phyloP scores from a whole-genome alignment of 2,797 vertebrate species.

The Thaleichthys pacificus region DNA sequence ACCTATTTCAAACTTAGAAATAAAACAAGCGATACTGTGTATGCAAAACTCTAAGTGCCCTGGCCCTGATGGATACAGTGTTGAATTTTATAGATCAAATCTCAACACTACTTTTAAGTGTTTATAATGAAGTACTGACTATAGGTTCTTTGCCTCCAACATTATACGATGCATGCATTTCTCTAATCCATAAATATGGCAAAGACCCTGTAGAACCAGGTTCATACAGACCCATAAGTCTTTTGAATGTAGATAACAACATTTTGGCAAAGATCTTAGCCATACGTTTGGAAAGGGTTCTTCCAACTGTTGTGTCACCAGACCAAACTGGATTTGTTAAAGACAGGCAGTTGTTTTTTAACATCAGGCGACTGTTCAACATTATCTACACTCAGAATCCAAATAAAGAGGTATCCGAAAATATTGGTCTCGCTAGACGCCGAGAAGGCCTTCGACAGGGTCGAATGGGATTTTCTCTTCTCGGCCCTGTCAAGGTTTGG shows the following conservation, averaged over 20 bases:
- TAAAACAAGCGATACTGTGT: conserved; percentile 3
- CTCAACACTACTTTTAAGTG: conserved; percentile 7
- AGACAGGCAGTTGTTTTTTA: conserved; percentile 16
- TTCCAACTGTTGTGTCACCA: conserved; percentile 11
- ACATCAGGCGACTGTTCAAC: conserved; percentile 10
- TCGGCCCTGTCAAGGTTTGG: not conserved
- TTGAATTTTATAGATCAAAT: not conserved
- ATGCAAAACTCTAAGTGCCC: conserved; percentile 6
- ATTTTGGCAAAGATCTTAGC: conserved; percentile 1
- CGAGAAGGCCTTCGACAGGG: not conserved
- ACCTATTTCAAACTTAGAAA: conserved; percentile 7
- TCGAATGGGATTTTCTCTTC: conserved; percentile 13
- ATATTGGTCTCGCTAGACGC: conserved; percentile 6
- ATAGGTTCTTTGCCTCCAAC: not conserved
- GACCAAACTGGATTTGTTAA: conserved; percentile 18
- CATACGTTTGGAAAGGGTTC: not conserved
- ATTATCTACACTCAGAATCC: conserved; percentile 8
- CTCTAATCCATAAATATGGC: conserved; percentile 7
- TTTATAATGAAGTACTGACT: not conserved
- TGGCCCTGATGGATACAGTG: not conserved
- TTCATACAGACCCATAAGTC: conserved; percentile 13
- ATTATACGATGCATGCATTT: conserved; percentile 8
- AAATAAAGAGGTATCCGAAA: not conserved
- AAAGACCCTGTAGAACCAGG: conserved; percentile 9
- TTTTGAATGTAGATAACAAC: conserved; percentile 16